Percentiles rank a stretch among this genome's conserved stretches.
Evolutionary conservation across 2,797 vertebrate species (phyloP).

Genomic region (Euphonia xanthogaster): DNA sequence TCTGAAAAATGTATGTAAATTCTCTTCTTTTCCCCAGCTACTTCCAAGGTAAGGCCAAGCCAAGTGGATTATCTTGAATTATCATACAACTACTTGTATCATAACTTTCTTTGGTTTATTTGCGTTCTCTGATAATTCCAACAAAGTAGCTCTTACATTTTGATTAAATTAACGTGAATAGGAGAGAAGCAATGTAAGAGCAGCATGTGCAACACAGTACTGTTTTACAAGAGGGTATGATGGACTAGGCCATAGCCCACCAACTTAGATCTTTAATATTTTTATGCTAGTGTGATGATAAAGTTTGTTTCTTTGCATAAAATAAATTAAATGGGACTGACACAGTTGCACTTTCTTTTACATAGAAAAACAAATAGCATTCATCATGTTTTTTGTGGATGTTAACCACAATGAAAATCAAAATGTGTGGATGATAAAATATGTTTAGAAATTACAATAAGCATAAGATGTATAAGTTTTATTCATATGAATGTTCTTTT

Average conservation of each 20-base stretch:
- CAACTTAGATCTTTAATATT: slow-evolving; percentile 59
- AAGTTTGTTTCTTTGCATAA: slow-evolving; percentile 51
- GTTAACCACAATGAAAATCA: background rate
- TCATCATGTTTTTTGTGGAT: background rate
- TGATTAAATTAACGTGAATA: slow-evolving; percentile 54
- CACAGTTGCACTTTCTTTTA: background rate
- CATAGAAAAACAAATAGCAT: background rate
- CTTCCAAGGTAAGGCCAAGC: background rate
- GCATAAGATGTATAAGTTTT: background rate
- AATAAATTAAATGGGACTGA: slow-evolving; percentile 32
- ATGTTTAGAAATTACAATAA: background rate
- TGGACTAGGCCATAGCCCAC: slow-evolving; percentile 44
- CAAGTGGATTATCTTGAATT: background rate
- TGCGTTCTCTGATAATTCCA: slow-evolving; percentile 25
- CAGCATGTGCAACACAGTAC: slow-evolving; percentile 14
- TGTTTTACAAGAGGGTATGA: slow-evolving; percentile 35
- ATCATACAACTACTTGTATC: background rate
- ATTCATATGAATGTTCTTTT: background rate
- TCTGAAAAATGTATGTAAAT: background rate
- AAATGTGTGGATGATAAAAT: background rate
- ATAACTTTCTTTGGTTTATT: slow-evolving; percentile 33
- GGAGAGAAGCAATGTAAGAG: slow-evolving; percentile 48
- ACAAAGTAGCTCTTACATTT: slow-evolving; percentile 49
- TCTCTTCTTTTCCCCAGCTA: background rate
- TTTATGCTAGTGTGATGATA: background rate